phyloP scores from a whole-genome alignment of 2,888 invertebrate genomes.

The Invenusta paracnida region DNA sequence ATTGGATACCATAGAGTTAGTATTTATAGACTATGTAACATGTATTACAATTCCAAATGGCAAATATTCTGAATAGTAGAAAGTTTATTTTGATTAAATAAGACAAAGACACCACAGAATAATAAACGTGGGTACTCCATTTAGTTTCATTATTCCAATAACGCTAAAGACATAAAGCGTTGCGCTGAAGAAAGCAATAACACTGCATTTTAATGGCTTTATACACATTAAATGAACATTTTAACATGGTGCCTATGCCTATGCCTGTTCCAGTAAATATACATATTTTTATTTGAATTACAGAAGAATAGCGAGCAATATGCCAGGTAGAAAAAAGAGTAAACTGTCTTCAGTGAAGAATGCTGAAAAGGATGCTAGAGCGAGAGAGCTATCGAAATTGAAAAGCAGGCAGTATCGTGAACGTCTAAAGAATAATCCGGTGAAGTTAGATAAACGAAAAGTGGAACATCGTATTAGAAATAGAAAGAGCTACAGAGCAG shows the following conservation, averaged over 20 bases:
- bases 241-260: conserved; percentile 8
- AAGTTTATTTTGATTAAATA: conserved; percentile 7
- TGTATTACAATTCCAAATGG: not conserved
- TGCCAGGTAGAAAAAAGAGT: conserved; percentile 5
- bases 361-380: conserved; percentile 11
- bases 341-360: conserved; percentile 16
- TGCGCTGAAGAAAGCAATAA: not conserved
- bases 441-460: conserved; percentile 15
- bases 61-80: not conserved
- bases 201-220: not conserved
- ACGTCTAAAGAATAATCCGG: conserved; percentile 25
- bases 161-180: conserved; percentile 6
- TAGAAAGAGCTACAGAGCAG: not conserved
- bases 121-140: not conserved
- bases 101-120: conserved; percentile 16
- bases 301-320: not conserved
- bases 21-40: conserved; percentile 14
- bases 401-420: conserved; percentile 23
- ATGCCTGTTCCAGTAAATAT: not conserved
- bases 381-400: conserved; percentile 11
- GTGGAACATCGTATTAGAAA: conserved; percentile 2
- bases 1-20: conserved; percentile 24
- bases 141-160: conserved; percentile 2
- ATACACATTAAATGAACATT: conserved; percentile 5
- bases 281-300: conserved; percentile 23